A percentile compares a stretch with the other conserved stretches of the same genome.
Conservation (phyloP, 2,797 vertebrate species). For the Leptatherina wallacei region DNA sequence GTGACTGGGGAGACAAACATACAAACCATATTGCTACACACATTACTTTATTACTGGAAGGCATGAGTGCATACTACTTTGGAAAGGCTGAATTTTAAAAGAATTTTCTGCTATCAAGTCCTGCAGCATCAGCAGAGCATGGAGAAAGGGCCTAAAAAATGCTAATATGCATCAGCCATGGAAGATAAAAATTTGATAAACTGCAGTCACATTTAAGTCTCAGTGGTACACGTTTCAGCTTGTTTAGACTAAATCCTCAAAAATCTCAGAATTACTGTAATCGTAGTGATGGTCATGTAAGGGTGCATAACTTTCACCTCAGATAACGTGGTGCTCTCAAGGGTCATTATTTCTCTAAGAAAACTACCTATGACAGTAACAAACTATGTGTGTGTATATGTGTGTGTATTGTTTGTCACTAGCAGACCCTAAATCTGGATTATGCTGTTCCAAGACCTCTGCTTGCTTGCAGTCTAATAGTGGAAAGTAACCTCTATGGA, state of each 20-base stretch:
- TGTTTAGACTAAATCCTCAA: background rate
- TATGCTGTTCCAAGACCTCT: no score
- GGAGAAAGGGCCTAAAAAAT: background rate
- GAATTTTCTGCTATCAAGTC: background rate
- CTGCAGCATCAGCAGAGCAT: background rate
- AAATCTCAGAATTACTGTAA: background rate
- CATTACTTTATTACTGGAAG: background rate
- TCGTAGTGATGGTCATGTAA: background rate
- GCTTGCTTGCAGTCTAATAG: background rate
- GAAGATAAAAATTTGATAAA: background rate
- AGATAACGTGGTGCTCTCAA: background rate
- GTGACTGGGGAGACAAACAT: slow-evolving; percentile 88
- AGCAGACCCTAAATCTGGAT: background rate
- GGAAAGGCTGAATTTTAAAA: background rate
- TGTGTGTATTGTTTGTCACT: no score
- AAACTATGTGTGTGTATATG: no score
- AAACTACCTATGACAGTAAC: no score
- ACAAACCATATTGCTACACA: slow-evolving; percentile 21
- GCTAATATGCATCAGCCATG: background rate
- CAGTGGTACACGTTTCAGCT: background rate
- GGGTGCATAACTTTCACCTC: background rate
- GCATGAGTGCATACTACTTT: background rate
- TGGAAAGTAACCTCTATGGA: background rate
- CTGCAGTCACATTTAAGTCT: background rate
- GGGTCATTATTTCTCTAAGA: background rate